Evolutionary conservation across 2,888 invertebrate genomes (phyloP), one percentile per base, ranked within the genome.

Genomic region (Amorpha juglandis): DNA sequence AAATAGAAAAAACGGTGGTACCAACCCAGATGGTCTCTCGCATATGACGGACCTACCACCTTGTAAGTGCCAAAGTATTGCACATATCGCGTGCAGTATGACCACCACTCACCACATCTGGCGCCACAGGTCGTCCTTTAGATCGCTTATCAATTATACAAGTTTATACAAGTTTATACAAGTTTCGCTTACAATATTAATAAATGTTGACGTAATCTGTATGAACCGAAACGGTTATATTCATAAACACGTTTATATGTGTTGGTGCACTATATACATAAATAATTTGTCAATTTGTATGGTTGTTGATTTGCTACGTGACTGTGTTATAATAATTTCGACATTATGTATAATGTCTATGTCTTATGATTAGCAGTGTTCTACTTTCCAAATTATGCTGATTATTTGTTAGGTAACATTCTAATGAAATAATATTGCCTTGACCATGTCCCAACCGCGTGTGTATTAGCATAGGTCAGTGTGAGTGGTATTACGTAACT

Each of bases 391-490:
- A 19, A 50, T 12, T 45, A 19, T 50, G 50, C 9, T 50, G 19
- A 19, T 50, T 1, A 19, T 16, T 19, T 2, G 50, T 50, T 19
- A 50, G 9, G 50, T 11, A 50, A 50, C 50, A 45, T 45, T 42
- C 1, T 14, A 12, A 45, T 45, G 45, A 9, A 14, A 9, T 45
- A 45, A 45, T 14, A 45, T 45, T 45, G 14, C 12, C 50, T 50
- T 19, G 50, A 6, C 1, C 8, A 38, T 6, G 38, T 38, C 50
- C 19, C 50, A 50, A 50, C 19, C 50, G 11, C 19, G 9, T 9
- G 8, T 50, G n/a, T 19, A 11, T 50, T 50, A 50, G 8, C 50
- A 19, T 50, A 50, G 50, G 50, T 50, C 50, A 50, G 50, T 50
- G 1, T 38, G 19, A 19, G 16, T 50, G 6, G 14, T 14, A 11